Conservation (phyloP, 2,797 vertebrate species). For the Paguma larvata region DNA sequence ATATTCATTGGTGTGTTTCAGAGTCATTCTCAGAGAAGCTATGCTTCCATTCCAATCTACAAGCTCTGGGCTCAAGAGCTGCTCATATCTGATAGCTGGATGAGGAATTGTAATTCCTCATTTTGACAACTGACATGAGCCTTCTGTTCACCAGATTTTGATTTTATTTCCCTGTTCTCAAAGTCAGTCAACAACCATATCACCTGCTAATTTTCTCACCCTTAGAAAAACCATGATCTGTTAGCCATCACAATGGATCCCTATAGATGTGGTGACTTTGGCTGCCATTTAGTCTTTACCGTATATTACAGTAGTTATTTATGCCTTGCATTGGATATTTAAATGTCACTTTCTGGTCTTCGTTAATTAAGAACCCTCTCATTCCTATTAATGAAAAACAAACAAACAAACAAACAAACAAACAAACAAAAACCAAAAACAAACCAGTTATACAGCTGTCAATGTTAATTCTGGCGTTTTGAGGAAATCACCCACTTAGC, state of each 20-base stretch:
- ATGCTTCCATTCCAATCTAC: neutral
- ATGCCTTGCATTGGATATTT: neutral
- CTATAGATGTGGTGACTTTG: neutral
- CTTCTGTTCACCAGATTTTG: neutral
- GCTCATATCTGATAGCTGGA: neutral
- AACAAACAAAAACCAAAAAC: neutral
- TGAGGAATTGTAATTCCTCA: neutral
- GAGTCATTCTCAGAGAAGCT: neutral
- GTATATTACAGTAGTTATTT: neutral
- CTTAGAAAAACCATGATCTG: rapidly evolving
- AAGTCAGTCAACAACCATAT: neutral
- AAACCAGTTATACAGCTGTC: neutral
- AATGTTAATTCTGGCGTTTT: neutral
- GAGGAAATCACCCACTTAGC: neutral
- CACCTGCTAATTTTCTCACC: neutral
- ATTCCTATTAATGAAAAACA: neutral
- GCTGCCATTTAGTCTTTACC: neutral
- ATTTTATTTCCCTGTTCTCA: neutral
- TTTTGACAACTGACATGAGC: neutral
- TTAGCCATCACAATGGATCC: neutral
- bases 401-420: no score
- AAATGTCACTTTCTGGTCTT: neutral
- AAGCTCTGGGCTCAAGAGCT: neutral
- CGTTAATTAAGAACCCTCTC: neutral
- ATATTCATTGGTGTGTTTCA: neutral